Conservation (phyloP, 2,888 invertebrate species). For the Unio pictorum region DNA sequence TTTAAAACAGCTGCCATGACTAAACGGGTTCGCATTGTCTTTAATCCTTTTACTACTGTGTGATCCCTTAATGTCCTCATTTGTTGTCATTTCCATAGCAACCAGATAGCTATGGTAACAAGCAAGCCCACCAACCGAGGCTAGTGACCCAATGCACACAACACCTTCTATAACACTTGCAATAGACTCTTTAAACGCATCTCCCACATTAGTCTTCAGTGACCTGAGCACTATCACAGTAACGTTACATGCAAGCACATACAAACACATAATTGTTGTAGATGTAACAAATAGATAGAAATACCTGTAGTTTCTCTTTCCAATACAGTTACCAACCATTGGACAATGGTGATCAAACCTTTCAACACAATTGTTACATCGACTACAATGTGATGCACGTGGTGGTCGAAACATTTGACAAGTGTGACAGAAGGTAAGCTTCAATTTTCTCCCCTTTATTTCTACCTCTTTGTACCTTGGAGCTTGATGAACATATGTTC, state of each 20-base stretch:
- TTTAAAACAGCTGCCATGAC: constrained; percentile 25
- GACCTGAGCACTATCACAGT: constrained; percentile 30
- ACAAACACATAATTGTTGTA: constrained; percentile 32
- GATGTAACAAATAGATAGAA: constrained; percentile 31
- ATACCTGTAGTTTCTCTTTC: constrained; percentile 33
- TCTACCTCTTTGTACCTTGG: constrained; percentile 30
- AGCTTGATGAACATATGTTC: constrained; percentile 14
- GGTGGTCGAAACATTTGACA: constrained; percentile 38
- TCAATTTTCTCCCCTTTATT: constrained; percentile 28
- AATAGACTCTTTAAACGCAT: constrained; percentile 29
- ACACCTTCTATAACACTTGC: constrained; percentile 34
- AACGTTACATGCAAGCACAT: constrained; percentile 30
- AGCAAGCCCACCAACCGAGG: constrained; percentile 34
- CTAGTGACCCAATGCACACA: constrained; percentile 26
- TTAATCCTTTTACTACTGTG: constrained; percentile 27
- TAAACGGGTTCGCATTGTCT: constrained; percentile 26
- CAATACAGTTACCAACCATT: constrained; percentile 38
- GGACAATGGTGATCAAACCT: constrained; percentile 40
- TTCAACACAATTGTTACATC: constrained; percentile 38
- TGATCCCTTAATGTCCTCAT: constrained; percentile 37
- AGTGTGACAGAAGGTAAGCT: constrained; percentile 29
- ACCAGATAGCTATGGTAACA: constrained; percentile 39
- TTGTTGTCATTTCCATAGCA: constrained; percentile 32
- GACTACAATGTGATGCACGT: constrained; percentile 33
- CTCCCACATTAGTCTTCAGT: constrained; percentile 25